Evolutionary conservation across 2,888 invertebrate species (phyloP).

Genomic region (Penaeus monodon): DNA sequence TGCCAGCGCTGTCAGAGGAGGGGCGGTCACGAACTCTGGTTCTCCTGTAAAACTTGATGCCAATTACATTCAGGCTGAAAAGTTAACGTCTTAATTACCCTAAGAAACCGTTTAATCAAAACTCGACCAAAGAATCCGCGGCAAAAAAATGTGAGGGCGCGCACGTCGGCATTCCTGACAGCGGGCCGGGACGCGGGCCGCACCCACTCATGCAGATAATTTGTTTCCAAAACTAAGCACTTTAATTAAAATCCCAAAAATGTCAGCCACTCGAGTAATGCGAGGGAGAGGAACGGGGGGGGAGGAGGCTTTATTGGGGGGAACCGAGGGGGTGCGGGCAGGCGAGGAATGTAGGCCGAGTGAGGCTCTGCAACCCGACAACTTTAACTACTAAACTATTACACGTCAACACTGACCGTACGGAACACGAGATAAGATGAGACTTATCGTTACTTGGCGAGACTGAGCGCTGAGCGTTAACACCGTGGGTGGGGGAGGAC

Average conservation of each 20-base stretch:
- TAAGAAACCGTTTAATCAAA: conserved; percentile 59
- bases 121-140: conserved; percentile 51
- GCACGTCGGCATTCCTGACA: conserved; percentile 43
- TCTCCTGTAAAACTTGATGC: conserved; percentile 39
- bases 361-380: no score
- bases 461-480: no score
- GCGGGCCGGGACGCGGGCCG: conserved; percentile 26
- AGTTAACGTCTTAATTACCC: conserved; percentile 46
- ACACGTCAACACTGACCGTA: background rate
- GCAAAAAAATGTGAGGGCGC: conserved; percentile 40
- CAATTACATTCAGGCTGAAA: conserved; percentile 48
- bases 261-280: conserved; percentile 63
- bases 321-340: background rate
- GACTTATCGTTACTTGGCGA: no score
- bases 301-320: background rate
- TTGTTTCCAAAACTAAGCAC: conserved; percentile 62
- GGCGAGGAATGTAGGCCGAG: background rate
- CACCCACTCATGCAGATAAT: conserved; percentile 57
- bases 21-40: background rate
- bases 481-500: no score
- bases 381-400: no score
- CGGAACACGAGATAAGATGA: background rate
- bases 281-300: conserved; percentile 7
- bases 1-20: background rate
- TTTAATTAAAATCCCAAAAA: conserved; percentile 65